Evolutionary conservation across 2,888 invertebrate genomes (phyloP), one percentile per base, ranked within the genome.

Genomic region (Melanostoma mellinum): DNA sequence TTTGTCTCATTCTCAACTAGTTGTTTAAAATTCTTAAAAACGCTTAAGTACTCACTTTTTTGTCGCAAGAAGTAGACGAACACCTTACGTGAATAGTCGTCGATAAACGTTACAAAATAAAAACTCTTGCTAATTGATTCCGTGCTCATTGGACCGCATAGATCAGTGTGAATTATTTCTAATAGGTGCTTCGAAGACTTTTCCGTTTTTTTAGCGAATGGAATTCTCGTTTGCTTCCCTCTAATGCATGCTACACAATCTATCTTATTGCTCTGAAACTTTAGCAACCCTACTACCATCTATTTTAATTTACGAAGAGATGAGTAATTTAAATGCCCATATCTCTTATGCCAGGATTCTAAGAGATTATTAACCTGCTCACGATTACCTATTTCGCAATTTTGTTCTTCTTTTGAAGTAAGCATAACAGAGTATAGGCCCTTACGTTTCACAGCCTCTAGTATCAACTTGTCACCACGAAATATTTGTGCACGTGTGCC

Each of bases 231-330:
- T 53, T 67, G 67, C 30, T 77, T 77, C 9, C 77, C 63, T 53
- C 32, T 67, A 8, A 71, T 68, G 10, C 74, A 84, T 9, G 52
- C 35, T 20, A 60, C 46, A 10, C 74, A 56, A 32, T 78, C 44
- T n/a, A 65, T 33, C 10, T 56, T 53, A 9, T 38, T n/a, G n/a
- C 33, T 35, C 10, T 10, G 6, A 38, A 74, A 65, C 42, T 52
- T 58, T 65, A 71, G 53, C 46, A 81, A 60, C n/a, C 58, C 65
- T 65, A 35, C 30, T 6, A 81, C 80, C 75, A 76, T 76, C 33
- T 38, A 35, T 60, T 55, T 46, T 40, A 79, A 30, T 52, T 74
- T 36, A 4, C 56, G 38, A 60, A 73, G 42, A 38, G 55, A 73
- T 10, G 35, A 10, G 33, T 38, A 53, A 46, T 77, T 63, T 48